phyloP scores from a whole-genome alignment of 2,797 vertebrate genomes.

The Silurus lanzhouensis region DNA sequence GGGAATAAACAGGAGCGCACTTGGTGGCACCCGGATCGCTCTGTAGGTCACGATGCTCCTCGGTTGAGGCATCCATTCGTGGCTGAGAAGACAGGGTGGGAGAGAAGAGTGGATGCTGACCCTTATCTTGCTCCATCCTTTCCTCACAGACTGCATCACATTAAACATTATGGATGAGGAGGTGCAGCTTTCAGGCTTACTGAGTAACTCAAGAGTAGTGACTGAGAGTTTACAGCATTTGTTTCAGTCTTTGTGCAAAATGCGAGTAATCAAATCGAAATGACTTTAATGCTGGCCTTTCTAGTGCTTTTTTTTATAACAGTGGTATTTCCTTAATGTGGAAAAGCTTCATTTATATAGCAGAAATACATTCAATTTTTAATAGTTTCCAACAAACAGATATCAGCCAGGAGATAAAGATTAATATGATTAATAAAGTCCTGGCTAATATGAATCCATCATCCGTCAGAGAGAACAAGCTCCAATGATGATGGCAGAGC shows the following conservation, averaged over 20 bases:
- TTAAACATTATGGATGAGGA: constrained; percentile 57
- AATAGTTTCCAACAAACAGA: neutral
- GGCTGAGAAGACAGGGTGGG: constrained; percentile 74
- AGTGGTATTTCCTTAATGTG: neutral
- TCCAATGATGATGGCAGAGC: neutral
- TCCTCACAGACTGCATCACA: constrained; percentile 32
- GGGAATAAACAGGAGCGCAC: constrained; percentile 79
- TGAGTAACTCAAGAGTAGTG: neutral
- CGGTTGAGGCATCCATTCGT: constrained; percentile 64
- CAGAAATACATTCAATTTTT: neutral
- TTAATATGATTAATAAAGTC: neutral
- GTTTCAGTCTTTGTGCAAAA: neutral
- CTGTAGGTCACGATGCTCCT: constrained; percentile 76
- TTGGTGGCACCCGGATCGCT: constrained; percentile 66
- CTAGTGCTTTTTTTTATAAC: neutral
- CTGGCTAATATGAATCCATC: neutral
- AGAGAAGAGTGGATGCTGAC: constrained; percentile 52
- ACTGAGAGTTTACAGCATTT: constrained; percentile 1
- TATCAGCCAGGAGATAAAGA: neutral
- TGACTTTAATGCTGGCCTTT: neutral
- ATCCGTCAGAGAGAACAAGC: neutral
- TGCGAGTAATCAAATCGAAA: neutral
- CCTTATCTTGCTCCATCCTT: constrained; percentile 9
- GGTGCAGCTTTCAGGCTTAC: constrained; percentile 57
- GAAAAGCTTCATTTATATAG: neutral